Percentiles rank a stretch among this genome's conserved stretches.
Conservation (phyloP, 2,113 vertebrate species). For the Gracilinanus agilis region DNA sequence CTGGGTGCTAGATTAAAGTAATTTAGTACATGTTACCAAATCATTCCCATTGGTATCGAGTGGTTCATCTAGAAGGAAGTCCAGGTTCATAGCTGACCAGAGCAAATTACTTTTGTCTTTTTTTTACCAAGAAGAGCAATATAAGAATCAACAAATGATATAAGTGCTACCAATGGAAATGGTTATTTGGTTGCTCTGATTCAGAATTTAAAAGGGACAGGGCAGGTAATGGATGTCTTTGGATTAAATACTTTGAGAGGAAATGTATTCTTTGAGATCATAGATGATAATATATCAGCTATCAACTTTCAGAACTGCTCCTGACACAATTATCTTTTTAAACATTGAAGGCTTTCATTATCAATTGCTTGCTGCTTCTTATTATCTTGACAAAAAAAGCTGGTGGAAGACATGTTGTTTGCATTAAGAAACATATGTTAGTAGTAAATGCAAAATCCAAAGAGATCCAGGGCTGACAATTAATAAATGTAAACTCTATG, state of each 20-base stretch:
- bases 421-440: conserved; percentile 16
- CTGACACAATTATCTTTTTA: conserved; percentile 10
- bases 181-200: background rate
- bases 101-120: background rate
- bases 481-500: background rate
- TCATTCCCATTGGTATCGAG: background rate
- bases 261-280: background rate
- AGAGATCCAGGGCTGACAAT: background rate
- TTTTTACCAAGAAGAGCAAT: background rate
- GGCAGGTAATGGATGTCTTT: background rate
- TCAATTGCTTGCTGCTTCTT: background rate
- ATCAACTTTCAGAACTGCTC: background rate
- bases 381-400: conserved; percentile 11
- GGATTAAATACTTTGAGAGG: background rate
- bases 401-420: conserved; percentile 2
- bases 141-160: background rate
- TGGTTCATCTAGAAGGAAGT: background rate
- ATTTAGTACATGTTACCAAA: background rate
- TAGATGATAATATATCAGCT: background rate
- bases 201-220: background rate
- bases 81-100: background rate
- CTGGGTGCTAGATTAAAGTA: background rate
- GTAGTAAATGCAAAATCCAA: conserved; percentile 7
- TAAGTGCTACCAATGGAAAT: background rate
- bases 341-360: conserved; percentile 17